Conservation (phyloP, 2,113 vertebrate species). For the Acrocephalus kingi region DNA sequence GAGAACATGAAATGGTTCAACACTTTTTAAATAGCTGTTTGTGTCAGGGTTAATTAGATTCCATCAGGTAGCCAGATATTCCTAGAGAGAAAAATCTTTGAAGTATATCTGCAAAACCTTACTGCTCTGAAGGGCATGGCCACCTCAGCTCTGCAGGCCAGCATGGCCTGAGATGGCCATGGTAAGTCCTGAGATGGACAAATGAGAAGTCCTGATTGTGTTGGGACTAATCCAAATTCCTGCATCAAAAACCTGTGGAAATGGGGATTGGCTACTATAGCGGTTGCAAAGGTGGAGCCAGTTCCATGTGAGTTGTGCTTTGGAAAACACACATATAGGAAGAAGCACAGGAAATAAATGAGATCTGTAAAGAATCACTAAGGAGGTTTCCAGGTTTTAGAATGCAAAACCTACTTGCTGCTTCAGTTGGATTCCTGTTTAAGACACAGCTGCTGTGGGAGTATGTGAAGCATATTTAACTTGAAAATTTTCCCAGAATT, state of each 20-base stretch:
- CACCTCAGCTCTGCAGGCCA: background rate
- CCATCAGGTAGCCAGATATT: background rate
- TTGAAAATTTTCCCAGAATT: background rate
- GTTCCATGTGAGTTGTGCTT: background rate
- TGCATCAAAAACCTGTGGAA: background rate
- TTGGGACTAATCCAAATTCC: background rate
- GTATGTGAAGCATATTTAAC: background rate
- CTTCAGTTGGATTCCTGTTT: background rate
- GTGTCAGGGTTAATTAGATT: background rate
- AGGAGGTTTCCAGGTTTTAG: background rate
- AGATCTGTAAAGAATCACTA: background rate
- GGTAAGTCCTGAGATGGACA: background rate
- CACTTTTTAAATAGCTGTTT: background rate
- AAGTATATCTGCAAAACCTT: background rate
- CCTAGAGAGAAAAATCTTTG: background rate
- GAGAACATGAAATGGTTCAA: background rate
- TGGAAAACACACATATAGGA: background rate
- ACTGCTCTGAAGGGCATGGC: background rate
- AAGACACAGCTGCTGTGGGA: background rate
- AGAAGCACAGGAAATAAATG: background rate
- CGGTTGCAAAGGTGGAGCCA: background rate
- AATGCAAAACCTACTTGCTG: background rate
- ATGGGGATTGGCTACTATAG: background rate
- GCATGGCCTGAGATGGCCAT: background rate
- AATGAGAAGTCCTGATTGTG: background rate